Percentiles rank a stretch among this genome's conserved stretches.
phyloP scores from a whole-genome alignment of 30 jellyfish, hydroid and myxozoan genomes.

The Hydra vulgaris region DNA sequence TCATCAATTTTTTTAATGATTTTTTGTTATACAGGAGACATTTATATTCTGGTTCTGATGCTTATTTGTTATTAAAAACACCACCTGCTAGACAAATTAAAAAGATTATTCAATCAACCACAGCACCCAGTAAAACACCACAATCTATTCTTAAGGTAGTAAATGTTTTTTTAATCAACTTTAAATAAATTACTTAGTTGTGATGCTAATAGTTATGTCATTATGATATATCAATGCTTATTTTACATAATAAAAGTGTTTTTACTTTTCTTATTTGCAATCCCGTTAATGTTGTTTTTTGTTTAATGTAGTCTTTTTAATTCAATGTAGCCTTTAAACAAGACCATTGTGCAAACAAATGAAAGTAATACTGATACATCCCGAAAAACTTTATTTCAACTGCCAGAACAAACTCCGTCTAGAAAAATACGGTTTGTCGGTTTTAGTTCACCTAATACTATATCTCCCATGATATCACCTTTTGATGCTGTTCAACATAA shows the following conservation, averaged over 20 bases:
- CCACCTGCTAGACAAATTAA: conserved; percentile 15
- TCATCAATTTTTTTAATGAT: too few relatives aligned
- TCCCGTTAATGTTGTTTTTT: not conserved
- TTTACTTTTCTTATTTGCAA: too few relatives aligned
- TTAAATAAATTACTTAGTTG: too few relatives aligned
- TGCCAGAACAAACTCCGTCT: conserved; percentile 9
- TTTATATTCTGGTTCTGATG: conserved; percentile 19
- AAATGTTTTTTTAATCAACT: not conserved
- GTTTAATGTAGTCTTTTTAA: not conserved
- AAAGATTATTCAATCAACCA: not conserved
- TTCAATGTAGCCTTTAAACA: not conserved
- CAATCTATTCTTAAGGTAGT: conserved; percentile 31
- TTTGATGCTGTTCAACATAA: not conserved
- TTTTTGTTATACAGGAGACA: conserved; percentile 12
- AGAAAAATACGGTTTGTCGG: conserved; percentile 25
- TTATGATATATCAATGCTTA: not conserved
- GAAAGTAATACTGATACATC: not conserved
- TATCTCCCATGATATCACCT: not conserved
- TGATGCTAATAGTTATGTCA: too few relatives aligned
- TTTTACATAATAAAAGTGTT: too few relatives aligned
- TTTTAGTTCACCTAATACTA: conserved; percentile 10
- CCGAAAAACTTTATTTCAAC: not conserved
- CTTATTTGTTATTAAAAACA: conserved; percentile 19
- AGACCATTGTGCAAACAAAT: not conserved
- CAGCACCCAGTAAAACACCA: conserved; percentile 17